Evolutionary conservation across 2,113 vertebrate species (phyloP).

Genomic region (Suricata suricatta): DNA sequence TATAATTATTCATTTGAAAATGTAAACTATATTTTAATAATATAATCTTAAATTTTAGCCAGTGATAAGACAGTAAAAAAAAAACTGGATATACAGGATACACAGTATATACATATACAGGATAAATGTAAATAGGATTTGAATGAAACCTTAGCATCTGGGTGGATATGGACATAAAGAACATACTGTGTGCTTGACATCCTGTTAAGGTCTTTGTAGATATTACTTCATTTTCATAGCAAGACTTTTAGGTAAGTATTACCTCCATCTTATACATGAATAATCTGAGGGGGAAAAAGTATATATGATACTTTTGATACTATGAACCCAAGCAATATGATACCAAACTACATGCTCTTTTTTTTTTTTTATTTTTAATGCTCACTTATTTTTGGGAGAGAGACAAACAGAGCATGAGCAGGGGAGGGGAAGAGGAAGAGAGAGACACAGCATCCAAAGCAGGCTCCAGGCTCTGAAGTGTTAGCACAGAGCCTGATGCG

Average conservation of each 20-base stretch:
- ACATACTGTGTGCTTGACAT: neutral
- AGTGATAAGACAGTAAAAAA: neutral
- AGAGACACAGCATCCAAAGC: no score
- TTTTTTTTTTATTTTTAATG: no score
- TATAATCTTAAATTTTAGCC: neutral
- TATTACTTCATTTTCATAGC: neutral
- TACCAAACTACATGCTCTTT: neutral
- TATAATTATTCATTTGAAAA: constrained; percentile 12
- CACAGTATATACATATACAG: neutral
- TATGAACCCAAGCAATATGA: neutral
- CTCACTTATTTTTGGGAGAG: no score
- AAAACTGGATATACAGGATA: neutral
- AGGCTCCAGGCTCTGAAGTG: no score
- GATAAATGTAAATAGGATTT: constrained; percentile 6
- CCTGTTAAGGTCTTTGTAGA: neutral
- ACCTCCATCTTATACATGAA: neutral
- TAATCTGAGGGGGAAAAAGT: neutral
- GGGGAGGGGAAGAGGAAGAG: no score
- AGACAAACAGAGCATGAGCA: no score
- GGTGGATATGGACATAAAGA: neutral
- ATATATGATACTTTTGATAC: neutral
- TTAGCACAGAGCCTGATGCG: no score
- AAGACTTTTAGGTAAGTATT: neutral
- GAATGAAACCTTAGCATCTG: neutral
- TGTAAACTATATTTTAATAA: no score